Evolutionary conservation across 2,888 invertebrate genomes (phyloP), one percentile per base, ranked within the genome.

Genomic region (Odontocerum albicorne): DNA sequence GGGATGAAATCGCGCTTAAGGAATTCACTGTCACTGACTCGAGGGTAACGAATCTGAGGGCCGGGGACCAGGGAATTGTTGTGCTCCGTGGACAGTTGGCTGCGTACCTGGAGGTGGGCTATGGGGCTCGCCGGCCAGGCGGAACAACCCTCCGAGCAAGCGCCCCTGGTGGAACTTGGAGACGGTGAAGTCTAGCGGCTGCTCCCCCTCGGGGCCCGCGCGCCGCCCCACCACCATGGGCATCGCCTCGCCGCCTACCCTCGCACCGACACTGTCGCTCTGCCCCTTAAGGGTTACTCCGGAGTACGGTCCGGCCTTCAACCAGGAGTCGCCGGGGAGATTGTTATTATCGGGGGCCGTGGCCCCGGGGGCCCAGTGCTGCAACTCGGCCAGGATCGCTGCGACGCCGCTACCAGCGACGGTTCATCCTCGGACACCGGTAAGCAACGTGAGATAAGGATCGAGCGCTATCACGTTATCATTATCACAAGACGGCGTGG

Each of bases 161-260:
- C 65, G 71, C 38, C 58, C 50, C 45, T 46, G 70, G 62, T 65
- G 71, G 61, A 80, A 73, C 58, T 80, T 80, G 59, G 80, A 80
- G 79, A 86, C 86, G 70, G 87, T 87, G 75, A 87, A 87, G 78
- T 87, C 87, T 66, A 87, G 77, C 64, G 87, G 87, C 73, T 86
- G 86, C 70, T 82, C 82, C 54, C 72, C 52, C 68, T 74, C 71
- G 79, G 77, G 71, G 71, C 67, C 59, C 72, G 67, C 65, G 73
- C 70, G 64, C 70, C 83, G 78, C 66, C 72, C 72, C 70, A 84
- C 78, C 66, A 77, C 66, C 81, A 83, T 84, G 72, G 84, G 85
- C 80, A 83, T 82, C 67, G 78, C 79, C 61, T 52, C 55, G 35
- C 33, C 40, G 35, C 33, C 40, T 31, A 52, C 56, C 38, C 45